phyloP scores from a whole-genome alignment of 2,888 invertebrate genomes.

The Harmothoe impar region DNA sequence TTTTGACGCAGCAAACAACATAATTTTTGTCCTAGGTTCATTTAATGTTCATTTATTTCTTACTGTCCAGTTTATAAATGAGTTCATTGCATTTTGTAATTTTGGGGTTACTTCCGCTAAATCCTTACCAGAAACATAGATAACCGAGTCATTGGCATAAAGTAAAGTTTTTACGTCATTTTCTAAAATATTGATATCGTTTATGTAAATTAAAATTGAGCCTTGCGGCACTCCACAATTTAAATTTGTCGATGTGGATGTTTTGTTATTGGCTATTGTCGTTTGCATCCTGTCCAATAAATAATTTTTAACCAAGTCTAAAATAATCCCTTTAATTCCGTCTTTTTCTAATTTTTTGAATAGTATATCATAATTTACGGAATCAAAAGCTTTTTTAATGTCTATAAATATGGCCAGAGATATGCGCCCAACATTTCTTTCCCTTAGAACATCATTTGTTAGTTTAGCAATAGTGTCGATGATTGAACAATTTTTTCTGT shows the following conservation, averaged over 20 bases:
- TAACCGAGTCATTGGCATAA: background rate
- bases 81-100: background rate
- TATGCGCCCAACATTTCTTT: background rate
- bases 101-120: too few species aligned
- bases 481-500: background rate
- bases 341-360: background rate
- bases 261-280: background rate
- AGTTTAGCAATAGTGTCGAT: too few species aligned
- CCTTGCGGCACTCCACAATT: background rate
- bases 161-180: background rate
- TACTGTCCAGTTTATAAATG: too few species aligned
- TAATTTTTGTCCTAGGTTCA: background rate
- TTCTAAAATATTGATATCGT: background rate
- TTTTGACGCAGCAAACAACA: too few species aligned
- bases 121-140: too few species aligned
- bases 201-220: background rate
- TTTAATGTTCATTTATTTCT: background rate
- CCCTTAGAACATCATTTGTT: background rate
- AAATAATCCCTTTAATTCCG: background rate
- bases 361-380: background rate
- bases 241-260: background rate
- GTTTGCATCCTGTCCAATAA: background rate
- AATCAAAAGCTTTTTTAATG: too few species aligned
- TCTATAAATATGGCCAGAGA: background rate
- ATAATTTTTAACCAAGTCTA: too few species aligned